phyloP scores from a whole-genome alignment of 2,888 invertebrate species.

The Nomada fabriciana region DNA sequence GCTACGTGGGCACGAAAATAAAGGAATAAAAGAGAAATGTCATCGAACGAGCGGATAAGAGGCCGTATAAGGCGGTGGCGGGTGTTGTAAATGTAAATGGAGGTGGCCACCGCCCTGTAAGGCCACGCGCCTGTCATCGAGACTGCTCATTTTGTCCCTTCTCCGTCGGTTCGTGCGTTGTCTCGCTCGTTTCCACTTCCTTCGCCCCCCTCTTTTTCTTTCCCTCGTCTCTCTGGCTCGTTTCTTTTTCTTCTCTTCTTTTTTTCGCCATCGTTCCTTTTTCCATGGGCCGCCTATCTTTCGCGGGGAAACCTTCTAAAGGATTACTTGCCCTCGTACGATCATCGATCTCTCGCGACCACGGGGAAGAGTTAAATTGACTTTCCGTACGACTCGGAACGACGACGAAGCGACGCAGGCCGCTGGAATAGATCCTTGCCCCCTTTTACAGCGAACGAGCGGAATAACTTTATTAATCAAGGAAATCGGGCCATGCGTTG shows the following conservation, averaged over 20 bases:
- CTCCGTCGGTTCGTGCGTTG: background rate
- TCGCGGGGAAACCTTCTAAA: slow-evolving; percentile 52
- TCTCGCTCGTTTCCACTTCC: slow-evolving; percentile 21
- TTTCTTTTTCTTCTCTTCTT: slow-evolving; percentile 2
- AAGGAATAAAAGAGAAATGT: slow-evolving; percentile 72
- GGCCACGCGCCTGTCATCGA: slow-evolving; percentile 78
- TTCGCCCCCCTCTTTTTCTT: background rate
- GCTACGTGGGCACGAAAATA: slow-evolving; percentile 59
- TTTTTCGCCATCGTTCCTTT: slow-evolving; percentile 15
- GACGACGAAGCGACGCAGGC: background rate
- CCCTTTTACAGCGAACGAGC: slow-evolving; percentile 43
- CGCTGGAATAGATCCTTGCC: slow-evolving; percentile 43
- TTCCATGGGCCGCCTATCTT: slow-evolving; percentile 22
- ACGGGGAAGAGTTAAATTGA: slow-evolving; percentile 43
- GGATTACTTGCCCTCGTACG: slow-evolving; percentile 48
- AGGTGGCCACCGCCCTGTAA: slow-evolving; percentile 75
- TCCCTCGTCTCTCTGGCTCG: background rate
- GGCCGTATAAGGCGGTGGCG: slow-evolving; percentile 75
- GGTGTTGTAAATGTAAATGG: slow-evolving; percentile 79
- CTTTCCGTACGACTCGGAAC: slow-evolving; percentile 30
- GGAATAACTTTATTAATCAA: slow-evolving; percentile 54
- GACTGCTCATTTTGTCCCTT: slow-evolving; percentile 65
- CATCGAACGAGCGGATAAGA: slow-evolving; percentile 73
- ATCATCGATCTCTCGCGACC: slow-evolving; percentile 55
- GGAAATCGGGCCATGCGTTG: slow-evolving; percentile 48